Base-by-base conservation (phyloP, 2,888 invertebrate genomes). In the Tetheella fluctuosa region DNA sequence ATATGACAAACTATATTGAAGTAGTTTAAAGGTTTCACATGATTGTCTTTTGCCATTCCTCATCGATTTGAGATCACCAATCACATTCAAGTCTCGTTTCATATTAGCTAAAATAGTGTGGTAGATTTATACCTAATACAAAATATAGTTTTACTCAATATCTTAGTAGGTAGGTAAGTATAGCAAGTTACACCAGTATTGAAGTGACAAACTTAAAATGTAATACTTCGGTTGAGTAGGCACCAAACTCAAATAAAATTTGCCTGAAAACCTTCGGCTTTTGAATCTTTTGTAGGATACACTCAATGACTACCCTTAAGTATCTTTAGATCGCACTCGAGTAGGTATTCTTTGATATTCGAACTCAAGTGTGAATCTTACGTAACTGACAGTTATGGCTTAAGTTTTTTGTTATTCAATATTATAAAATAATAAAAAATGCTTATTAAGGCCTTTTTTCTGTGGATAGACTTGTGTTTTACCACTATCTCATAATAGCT, bases 331-430 rank as follows among this genome's bases (percentile, higher is more conserved):
- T 37, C 55, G 30, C 37, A 34, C 55, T 55, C 13, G 13, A 55
- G n/a, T 20, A 20, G n/a, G 23, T 34, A 3, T 55, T 55, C 55
- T 55, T 55, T 55, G 2, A 55, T 55, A 34, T 55, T 55, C 34
- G 55, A 55, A 37, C 17, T 55, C 34, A 34, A 55, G 54, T 54
- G 28, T 20, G 23, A 55, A 48, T 48, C 20, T 34, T 23, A 55
- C 17, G 55, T 37, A 23, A 55, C 34, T n/a, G 55, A 55, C 37
- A 34, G 34, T 55, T 54, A 34, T 34, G 34, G 3, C 8, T 30
- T 54, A 13, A 20, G 23, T 37, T 55, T 30, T 30, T 25, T 0
- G 23, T 34, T 20, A 6, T 17, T 20, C 30, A 13, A 13, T 30
- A 30, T 30, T 30, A 30, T 30, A 8, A 30, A 30, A 30, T 30